phyloP scores from a whole-genome alignment of 2,888 invertebrate species.

The Phortica magna region DNA sequence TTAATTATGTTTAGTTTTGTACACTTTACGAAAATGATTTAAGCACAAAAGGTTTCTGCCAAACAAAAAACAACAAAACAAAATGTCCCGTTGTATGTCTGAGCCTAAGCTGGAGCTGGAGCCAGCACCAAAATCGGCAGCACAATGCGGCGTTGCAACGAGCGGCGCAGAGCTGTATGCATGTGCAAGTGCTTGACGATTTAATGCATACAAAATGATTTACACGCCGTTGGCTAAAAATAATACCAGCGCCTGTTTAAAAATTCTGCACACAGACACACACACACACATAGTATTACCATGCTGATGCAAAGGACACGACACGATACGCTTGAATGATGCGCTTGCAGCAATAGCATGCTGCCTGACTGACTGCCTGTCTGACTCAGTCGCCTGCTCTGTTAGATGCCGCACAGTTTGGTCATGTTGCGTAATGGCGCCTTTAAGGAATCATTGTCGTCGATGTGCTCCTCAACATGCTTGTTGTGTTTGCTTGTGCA shows the following conservation, averaged over 20 bases:
- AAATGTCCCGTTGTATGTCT: no score
- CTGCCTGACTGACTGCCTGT: background rate
- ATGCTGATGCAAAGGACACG: slow-evolving; percentile 14
- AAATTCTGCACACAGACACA: slow-evolving; percentile 22
- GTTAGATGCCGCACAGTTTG: no score
- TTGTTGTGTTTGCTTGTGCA: background rate
- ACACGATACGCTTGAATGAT: slow-evolving; percentile 2
- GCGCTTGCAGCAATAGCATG: background rate
- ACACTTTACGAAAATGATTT: no score
- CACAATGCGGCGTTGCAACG: no score
- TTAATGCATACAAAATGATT: slow-evolving; percentile 74
- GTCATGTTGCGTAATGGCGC: no score
- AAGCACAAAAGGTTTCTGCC: no score
- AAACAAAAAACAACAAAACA: no score
- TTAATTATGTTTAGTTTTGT: no score
- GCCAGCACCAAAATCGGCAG: no score
- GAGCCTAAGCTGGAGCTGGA: no score
- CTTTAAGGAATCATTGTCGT: background rate
- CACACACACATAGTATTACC: slow-evolving; percentile 26
- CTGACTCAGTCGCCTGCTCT: background rate
- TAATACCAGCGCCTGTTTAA: slow-evolving; percentile 53
- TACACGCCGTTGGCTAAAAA: slow-evolving; percentile 67
- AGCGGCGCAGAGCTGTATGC: background rate
- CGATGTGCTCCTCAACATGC: background rate
- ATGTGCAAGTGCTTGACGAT: slow-evolving; percentile 52